Percentiles rank a stretch among this genome's conserved stretches.
Evolutionary conservation across 1,140 invertebrate genomes (phyloP).

Genomic region (Drosophila tani): DNA sequence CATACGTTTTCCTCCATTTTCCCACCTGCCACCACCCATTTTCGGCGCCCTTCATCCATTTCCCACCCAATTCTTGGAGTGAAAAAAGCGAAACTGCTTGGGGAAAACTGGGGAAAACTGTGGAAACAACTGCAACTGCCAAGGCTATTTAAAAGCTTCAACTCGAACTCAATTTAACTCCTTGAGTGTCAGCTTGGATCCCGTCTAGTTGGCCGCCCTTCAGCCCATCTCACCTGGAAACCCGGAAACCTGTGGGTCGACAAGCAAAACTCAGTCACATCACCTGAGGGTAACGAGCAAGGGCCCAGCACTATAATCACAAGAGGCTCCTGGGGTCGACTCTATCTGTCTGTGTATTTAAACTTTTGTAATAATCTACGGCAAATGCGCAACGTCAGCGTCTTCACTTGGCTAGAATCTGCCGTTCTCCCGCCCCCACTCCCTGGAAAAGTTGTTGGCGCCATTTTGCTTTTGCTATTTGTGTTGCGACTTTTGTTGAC

Average conservation of each 20-base stretch:
- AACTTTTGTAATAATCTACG: conserved; percentile 81
- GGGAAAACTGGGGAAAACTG: conserved; percentile 44
- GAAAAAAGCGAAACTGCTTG: conserved; percentile 43
- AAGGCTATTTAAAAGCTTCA: conserved; percentile 69
- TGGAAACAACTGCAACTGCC: conserved; percentile 65
- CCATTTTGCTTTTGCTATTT: conserved; percentile 78
- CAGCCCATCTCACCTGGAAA: neutral
- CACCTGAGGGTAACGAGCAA: conserved; percentile 59
- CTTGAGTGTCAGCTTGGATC: conserved; percentile 51
- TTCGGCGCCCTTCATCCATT: neutral
- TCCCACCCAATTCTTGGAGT: neutral
- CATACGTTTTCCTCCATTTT: conserved; percentile 18
- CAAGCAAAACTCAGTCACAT: conserved; percentile 67
- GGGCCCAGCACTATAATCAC: conserved; percentile 45
- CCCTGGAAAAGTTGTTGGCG: conserved; percentile 58
- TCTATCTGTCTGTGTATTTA: conserved; percentile 73
- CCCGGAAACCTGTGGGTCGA: conserved; percentile 34
- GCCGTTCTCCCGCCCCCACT: neutral
- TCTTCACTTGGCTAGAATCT: conserved; percentile 45
- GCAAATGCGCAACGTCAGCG: conserved; percentile 76
- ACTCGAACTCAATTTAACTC: conserved; percentile 57
- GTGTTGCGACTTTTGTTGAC: conserved; percentile 79
- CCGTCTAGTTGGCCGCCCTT: conserved; percentile 32
- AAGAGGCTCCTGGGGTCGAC: conserved; percentile 47
- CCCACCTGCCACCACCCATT: conserved; percentile 10